phyloP scores from a whole-genome alignment of 2,113 vertebrate genomes.

The Boulengeromyrus knoepffleri region DNA sequence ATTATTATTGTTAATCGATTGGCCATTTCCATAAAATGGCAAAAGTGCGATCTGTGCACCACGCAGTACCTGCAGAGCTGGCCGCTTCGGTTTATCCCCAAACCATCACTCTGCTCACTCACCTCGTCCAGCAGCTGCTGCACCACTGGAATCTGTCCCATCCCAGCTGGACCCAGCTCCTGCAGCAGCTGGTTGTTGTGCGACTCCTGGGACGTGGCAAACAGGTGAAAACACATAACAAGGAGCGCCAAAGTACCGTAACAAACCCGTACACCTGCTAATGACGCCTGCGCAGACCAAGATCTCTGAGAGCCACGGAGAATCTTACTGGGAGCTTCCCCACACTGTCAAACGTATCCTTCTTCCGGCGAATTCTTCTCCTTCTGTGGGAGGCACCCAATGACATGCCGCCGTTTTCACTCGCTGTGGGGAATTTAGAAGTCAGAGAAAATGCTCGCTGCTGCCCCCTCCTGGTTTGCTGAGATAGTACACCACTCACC shows the following conservation, averaged over 20 bases:
- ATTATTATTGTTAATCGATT: neutral
- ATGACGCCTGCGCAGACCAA: neutral
- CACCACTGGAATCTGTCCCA: slow-evolving; percentile 55
- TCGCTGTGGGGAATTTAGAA: slow-evolving; percentile 44
- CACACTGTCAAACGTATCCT: slow-evolving; percentile 31
- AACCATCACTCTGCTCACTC: slow-evolving; percentile 20
- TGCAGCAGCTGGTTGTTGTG: slow-evolving; percentile 61
- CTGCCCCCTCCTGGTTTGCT: neutral
- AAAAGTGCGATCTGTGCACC: neutral
- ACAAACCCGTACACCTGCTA: neutral
- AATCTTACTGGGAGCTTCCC: slow-evolving; percentile 46
- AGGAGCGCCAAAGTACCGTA: neutral
- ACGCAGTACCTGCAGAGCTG: neutral
- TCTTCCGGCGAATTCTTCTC: slow-evolving; percentile 43
- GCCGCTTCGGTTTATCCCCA: neutral
- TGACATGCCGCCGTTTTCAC: slow-evolving; percentile 38
- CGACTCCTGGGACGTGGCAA: slow-evolving; percentile 42
- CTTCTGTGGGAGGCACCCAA: slow-evolving; percentile 33
- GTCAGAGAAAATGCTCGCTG: neutral
- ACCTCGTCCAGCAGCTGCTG: slow-evolving; percentile 73
- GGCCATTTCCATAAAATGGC: neutral
- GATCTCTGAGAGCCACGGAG: neutral
- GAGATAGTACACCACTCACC: slow-evolving; percentile 44
- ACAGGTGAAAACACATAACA: neutral
- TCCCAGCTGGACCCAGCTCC: slow-evolving; percentile 58